Evolutionary conservation across 2,797 vertebrate species (phyloP), one percentile per base, ranked within the genome.

Genomic region (Parambassis ranga): DNA sequence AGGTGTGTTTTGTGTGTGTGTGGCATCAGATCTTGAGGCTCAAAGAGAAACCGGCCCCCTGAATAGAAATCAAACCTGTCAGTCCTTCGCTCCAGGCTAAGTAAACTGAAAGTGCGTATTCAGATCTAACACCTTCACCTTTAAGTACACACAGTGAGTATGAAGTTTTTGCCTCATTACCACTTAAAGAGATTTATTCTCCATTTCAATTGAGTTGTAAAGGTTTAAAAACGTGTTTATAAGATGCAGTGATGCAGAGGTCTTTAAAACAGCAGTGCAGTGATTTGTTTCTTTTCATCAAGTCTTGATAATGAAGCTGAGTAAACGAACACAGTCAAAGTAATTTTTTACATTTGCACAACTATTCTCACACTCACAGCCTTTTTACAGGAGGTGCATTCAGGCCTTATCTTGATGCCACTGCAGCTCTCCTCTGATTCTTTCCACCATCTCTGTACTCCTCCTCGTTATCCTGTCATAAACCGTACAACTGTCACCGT

Each of bases 41-140:
- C 41, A 76, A 72, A 82, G 50, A 78, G 32, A 42, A 46, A 15
- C 15, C 3, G 15, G 56, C 75, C 53, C 42, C 65, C 65, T 68
- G 51, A 65, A 37, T 24, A 27, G 28, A 48, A 46, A 42, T 80
- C 39, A 67, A 52, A 31, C 39, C 36, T 60, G 57, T 71, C 60
- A 65, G 41, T 49, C 26, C 7, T 52, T 9, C 19, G 60, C 47
- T 69, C 1, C 2, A 71, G 52, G 13, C 43, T 41, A 49, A 11
- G 10, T 38, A 31, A 59, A 50, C 44, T 46, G 23, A 75, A 50
- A 60, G 53, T 27, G 18, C 46, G 61, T 47, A 47, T 28, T 79
- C 55, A 55, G 10, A 79, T 69, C 57, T 48, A 43, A 58, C 50
- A 20, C 18, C 33, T 49, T 44, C 3, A 2, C 19, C 19, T 38